Evolutionary conservation across 2,888 invertebrate genomes (phyloP).

Genomic region (Rotaria sp.): DNA sequence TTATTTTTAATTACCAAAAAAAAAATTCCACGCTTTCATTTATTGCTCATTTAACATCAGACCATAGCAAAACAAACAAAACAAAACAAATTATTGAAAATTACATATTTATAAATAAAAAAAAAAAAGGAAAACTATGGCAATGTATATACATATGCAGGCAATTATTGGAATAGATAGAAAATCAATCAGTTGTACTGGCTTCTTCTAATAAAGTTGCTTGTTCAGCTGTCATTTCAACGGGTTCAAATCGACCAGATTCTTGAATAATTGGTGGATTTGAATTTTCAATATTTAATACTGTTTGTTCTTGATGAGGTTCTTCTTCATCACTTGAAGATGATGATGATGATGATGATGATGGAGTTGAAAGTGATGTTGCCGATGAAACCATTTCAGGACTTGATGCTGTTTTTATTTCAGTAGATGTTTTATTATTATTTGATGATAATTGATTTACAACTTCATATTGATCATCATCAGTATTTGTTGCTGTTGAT

Average conservation of each 20-base stretch:
- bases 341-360: neutral
- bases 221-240: neutral
- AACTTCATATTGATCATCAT: slow-evolving; percentile 28
- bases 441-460: neutral
- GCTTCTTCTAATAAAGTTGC: neutral
- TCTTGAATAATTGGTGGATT: neutral
- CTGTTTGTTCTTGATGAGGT: neutral
- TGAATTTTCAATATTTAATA: neutral
- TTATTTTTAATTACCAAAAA: neutral
- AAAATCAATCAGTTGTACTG: neutral
- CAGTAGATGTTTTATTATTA: neutral
- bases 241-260: neutral
- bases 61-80: neutral
- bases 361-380: neutral
- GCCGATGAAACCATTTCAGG: neutral
- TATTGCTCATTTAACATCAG: slow-evolving; percentile 1
- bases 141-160: neutral
- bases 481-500: neutral
- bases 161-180: neutral
- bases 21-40: neutral
- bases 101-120: neutral
- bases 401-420: neutral
- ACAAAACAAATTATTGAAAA: neutral
- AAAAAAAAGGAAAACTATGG: neutral
- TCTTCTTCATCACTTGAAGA: neutral